Evolutionary conservation across 1,140 invertebrate species (phyloP), one percentile per base, ranked within the genome.

Genomic region (Drosophila kanapiae): DNA sequence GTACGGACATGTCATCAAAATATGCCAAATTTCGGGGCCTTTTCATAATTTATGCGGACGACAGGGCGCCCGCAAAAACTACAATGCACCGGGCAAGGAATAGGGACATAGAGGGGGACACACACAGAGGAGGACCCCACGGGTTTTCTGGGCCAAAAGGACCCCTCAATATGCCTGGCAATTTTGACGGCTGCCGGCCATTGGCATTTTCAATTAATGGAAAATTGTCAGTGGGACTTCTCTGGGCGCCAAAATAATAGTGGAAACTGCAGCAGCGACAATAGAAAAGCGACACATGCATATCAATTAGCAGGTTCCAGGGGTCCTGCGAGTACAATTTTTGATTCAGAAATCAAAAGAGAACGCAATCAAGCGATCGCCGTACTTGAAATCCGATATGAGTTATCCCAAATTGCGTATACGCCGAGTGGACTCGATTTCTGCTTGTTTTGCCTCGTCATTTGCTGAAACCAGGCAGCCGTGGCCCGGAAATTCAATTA

Each of bases 161-260:
- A 58, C 38, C 57, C n/a, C 35, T 29, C 35, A 64, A 53, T 53
- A 42, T 49, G 57, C 47, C 37, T 61, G 74, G 48, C 72, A 69
- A 70, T 78, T 78, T 63, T 61, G 49, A 51, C 47, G 51, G 65
- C 23, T 45, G 42, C 29, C 47, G 58, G 45, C 53, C 42, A 78
- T 74, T 78, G 76, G 76, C 75, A 71, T 78, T 78, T 78, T 78
- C 76, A 78, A 78, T 78, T 78, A 78, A 78, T 70, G 76, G 53
- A 70, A 70, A 78, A 78, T 71, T 78, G 58, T 56, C 65, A 53
- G 45, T 43, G 45, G 63, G 37, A 18, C n/a, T 45, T 45, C 31
- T 16, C 29, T 31, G 33, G 51, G 48, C 62, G 37, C 48, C 5
- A 53, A 51, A 70, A 67, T 69, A 49, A 67, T 69, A 27, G 37